Conservation (phyloP, 2,113 vertebrate species). For the Xiphophorus couchianus region DNA sequence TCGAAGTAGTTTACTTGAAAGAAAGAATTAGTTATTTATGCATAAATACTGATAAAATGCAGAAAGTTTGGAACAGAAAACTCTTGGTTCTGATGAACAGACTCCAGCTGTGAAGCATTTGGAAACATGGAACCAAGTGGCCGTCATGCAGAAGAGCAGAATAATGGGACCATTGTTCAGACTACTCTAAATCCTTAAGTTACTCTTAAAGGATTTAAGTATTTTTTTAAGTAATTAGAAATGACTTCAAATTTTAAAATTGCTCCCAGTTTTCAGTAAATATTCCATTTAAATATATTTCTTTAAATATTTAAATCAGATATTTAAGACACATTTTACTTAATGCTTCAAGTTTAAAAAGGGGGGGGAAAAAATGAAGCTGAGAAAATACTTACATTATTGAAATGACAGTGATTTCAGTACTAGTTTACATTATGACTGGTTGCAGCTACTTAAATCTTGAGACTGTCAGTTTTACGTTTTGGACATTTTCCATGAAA, state of each 20-base stretch:
- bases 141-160: too few relatives aligned
- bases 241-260: too few relatives aligned
- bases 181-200: too few relatives aligned
- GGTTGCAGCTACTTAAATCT: not conserved
- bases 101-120: not conserved
- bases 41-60: not conserved
- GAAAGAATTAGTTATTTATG: too few relatives aligned
- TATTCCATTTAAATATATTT: too few relatives aligned
- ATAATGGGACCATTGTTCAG: not conserved
- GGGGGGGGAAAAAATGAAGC: not conserved
- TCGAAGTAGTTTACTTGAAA: too few relatives aligned
- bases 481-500: not conserved
- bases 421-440: not conserved
- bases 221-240: too few relatives aligned
- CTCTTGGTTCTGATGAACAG: not conserved
- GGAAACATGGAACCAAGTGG: too few relatives aligned
- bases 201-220: too few relatives aligned
- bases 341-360: not conserved
- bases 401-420: not conserved
- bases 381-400: too few relatives aligned
- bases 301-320: too few relatives aligned
- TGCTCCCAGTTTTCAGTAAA: too few relatives aligned
- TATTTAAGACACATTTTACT: not conserved
- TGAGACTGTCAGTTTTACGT: not conserved
- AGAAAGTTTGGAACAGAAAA: not conserved